Evolutionary conservation across 2,797 vertebrate species (phyloP), one percentile per base, ranked within the genome.

Genomic region (Rhinophrynus dorsalis): DNA sequence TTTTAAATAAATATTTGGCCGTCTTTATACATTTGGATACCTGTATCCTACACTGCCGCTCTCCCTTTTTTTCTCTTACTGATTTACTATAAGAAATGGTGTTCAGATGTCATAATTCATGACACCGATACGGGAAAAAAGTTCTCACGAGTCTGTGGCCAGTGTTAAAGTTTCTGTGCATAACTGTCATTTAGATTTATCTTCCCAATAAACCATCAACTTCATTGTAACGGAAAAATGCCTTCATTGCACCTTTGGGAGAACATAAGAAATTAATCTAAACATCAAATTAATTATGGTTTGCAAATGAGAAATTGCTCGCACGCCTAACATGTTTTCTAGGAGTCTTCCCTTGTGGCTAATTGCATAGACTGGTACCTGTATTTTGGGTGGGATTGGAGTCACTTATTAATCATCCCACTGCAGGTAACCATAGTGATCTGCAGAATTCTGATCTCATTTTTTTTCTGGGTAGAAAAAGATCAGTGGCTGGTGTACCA

Each of bases 201-300:
- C 82, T 85, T 76, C 82, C 80, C 85, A 85, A 84, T 86, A 87
- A 87, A 82, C 81, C 83, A 86, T 86, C 83, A 87, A 87, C 85
- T 83, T 83, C 84, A 84, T 80, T 84, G 85, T 85, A 87, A 86
- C 80, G 83, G 82, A 82, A 87, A 87, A 84, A 84, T 85, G 84
- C 83, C 85, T 86, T 82, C 82, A 81, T 67, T 85, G 85, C 82
- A 85, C 82, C 85, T 87, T 84, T 85, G 85, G 83, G 82, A 86
- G 80, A 82, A 81, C 81, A 86, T 85, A 83, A 86, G 83, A 86
- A 85, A 87, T 86, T 85, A 87, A 87, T 87, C 84, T 86, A 83
- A 87, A 85, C 83, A 87, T 86, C 85, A 87, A 82, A 86, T 87
- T 87, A 85, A 86, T 87, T 87, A 86, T 81, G 81, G 81, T 81